Evolutionary conservation across 1,140 invertebrate genomes (phyloP), one percentile per base, ranked within the genome.

Genomic region (Diorhabda sublineata): DNA sequence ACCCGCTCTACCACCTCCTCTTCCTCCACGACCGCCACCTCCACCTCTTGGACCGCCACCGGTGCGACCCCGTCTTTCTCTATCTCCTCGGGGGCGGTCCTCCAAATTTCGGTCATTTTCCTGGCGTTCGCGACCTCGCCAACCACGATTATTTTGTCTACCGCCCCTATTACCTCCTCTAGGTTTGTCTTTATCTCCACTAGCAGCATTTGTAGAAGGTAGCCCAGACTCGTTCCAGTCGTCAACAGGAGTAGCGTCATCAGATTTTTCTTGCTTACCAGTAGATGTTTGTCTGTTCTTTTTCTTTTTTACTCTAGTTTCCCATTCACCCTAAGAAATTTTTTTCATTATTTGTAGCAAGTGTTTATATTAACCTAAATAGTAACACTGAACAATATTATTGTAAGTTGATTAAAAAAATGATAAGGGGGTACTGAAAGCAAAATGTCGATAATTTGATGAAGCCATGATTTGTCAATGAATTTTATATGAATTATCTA

Each of bases 301-400:
- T 84, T 93, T 94, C 84, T 95, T 95, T 82, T 94, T 95, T 42
- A 92, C 88, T 68, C 87, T 88, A 64, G 88, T 91, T 76, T 89
- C 87, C 91, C 91, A 93, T 81, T 90, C 89, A 76, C 86, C 88
- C 89, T 91, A 80, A 43, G 74, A 26, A 26, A 26, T 1, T 26
- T 26, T 26, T 26, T 26, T 26, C 26, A 26, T 26, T 26, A 26
- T 26, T 26, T 26, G 26, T 11, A 11, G 11, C 26, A 26, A 26
- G 26, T 26, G 26, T 26, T 26, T 26, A 26, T 26, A 26, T 26
- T 26, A 26, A 26, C 26, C 26, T 26, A 26, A 26, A 26, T 26
- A 26, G 26, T 26, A 26, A 26, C 26, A 26, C 26, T 26, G 26
- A 26, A 26, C 26, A 1, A 26, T 26, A 26, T 26, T 26, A 26